Conservation (phyloP, 2,888 invertebrate species). For the Caenorhabditis drosophilae region DNA sequence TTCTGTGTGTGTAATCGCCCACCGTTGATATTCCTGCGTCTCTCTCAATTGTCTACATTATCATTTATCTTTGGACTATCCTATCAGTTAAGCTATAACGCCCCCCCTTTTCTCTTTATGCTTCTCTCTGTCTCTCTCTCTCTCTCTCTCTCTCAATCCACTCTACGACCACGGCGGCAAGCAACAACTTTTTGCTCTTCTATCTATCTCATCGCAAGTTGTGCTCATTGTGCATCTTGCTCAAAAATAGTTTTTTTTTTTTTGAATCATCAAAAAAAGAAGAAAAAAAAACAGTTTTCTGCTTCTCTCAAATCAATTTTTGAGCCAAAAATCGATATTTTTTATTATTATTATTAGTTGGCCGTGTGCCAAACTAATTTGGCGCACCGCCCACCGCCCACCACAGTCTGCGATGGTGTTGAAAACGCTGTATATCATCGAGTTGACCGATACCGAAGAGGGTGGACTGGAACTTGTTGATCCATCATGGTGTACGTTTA, state of each 20-base stretch:
- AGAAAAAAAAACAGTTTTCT: no score
- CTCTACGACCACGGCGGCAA: slow-evolving; percentile 7
- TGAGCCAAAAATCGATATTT: no score
- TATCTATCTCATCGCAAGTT: slow-evolving; percentile 1
- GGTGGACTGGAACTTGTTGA: slow-evolving; percentile 69
- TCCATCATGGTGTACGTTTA: slow-evolving; percentile 68
- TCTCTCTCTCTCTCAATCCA: slow-evolving; percentile 15
- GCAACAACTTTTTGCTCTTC: neutral
- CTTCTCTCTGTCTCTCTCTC: neutral
- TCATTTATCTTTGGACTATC: neutral
- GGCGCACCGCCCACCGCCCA: no score
- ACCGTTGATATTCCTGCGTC: slow-evolving; percentile 31
- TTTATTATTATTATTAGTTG: no score
- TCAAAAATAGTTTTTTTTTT: neutral
- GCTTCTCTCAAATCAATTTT: neutral
- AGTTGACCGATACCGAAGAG: slow-evolving; percentile 67
- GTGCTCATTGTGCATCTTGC: no score
- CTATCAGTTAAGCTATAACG: neutral
- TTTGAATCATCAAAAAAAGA: no score
- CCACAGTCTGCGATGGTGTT: no score
- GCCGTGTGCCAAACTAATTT: no score
- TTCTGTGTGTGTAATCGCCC: slow-evolving; percentile 37
- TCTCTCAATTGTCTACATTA: slow-evolving; percentile 19
- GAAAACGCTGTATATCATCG: slow-evolving; percentile 65
- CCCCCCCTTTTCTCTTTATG: neutral